Conservation (phyloP, 2,888 invertebrate genomes). For the Aphidoletes aphidimyza region DNA sequence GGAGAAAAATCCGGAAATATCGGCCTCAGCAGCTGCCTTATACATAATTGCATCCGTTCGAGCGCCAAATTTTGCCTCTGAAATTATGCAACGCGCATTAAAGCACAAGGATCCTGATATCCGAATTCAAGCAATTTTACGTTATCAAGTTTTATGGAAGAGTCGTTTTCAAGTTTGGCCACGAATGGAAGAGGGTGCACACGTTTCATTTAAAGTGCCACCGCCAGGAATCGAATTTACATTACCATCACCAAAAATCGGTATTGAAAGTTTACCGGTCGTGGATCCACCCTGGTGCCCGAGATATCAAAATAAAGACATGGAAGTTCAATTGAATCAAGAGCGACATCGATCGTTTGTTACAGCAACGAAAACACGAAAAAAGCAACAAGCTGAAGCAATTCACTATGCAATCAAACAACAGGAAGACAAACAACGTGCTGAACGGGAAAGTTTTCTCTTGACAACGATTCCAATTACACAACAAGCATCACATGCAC, state of each 20-base stretch:
- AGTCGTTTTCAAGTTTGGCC: constrained; percentile 99
- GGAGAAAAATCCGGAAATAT: constrained; percentile 82
- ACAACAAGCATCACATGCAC: constrained; percentile 95
- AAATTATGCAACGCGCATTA: constrained; percentile 88
- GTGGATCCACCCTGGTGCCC: constrained; percentile 99
- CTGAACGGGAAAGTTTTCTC: constrained; percentile 94
- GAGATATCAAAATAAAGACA: constrained; percentile 96
- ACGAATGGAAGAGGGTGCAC: constrained; percentile 98
- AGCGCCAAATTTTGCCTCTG: constrained; percentile 87
- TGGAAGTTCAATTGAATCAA: constrained; percentile 98
- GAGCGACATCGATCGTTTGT: constrained; percentile 95
- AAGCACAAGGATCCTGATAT: constrained; percentile 85
- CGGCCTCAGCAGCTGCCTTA: constrained; percentile 85
- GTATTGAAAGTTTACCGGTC: constrained; percentile 91
- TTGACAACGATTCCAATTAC: constrained; percentile 96
- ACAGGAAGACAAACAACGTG: constrained; percentile 93
- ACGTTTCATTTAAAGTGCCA: constrained; percentile 95
- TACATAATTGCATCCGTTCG: constrained; percentile 94
- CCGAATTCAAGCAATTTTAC: constrained; percentile 83
- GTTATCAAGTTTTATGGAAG: constrained; percentile 96
- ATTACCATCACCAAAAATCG: constrained; percentile 97
- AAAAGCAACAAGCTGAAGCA: constrained; percentile 98
- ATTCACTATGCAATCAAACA: constrained; percentile 94
- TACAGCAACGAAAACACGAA: constrained; percentile 97
- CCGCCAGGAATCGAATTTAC: constrained; percentile 99